Base-by-base conservation (phyloP, 2,888 invertebrate genomes). In the Meliscaeva auricollis region DNA sequence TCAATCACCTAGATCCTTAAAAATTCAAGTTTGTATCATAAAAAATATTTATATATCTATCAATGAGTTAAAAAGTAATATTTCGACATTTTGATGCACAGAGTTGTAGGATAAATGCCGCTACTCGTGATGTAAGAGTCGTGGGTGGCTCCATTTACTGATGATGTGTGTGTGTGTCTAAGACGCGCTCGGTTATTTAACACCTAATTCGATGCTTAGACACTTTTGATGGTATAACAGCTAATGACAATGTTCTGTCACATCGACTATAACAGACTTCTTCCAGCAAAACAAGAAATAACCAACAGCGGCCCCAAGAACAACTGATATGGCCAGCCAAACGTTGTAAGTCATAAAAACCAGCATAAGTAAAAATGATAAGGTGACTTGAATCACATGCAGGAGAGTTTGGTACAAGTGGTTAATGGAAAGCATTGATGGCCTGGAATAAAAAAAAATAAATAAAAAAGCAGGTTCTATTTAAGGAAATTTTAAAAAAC, bases 261-360 rank as follows among this genome's bases (percentile, higher is more conserved):
- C 96, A 91, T 98, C 98, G 2, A 98, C 97, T 68, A 97, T 96
- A 13, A 98, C 96, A 0, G 97, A 96, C 92, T 98, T 98, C 90
- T 97, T 97, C 98, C 98, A 98, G 74, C 98, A 98, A 90, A 98
- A 98, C 50, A 98, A 93, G 93, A 98, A 98, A 93, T 98, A 98
- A 22, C 98, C 98, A 11, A 96, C 94, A 1, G 96, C 97, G 1
- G 98, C 97, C 50, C 98, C 98, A 9, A 97, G 90, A 0, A 98
- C 96, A 0, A 98, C 97, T 0, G 98, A 97, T 60, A 97, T 91
- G 91, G 98, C 98, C 79, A 99, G 94, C 97, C 98, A 98, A 17
- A 96, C 95, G 91, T 98, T 98, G 94, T 97, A 98, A 0, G 98
- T 98, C 98, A 98, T 98, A 91, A 98, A 98, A 88, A 98, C 97